A percentile compares a stretch with the other conserved stretches of the same genome.
Evolutionary conservation across 2,113 vertebrate species (phyloP).

Genomic region (Paradoxurus hermaphroditus): DNA sequence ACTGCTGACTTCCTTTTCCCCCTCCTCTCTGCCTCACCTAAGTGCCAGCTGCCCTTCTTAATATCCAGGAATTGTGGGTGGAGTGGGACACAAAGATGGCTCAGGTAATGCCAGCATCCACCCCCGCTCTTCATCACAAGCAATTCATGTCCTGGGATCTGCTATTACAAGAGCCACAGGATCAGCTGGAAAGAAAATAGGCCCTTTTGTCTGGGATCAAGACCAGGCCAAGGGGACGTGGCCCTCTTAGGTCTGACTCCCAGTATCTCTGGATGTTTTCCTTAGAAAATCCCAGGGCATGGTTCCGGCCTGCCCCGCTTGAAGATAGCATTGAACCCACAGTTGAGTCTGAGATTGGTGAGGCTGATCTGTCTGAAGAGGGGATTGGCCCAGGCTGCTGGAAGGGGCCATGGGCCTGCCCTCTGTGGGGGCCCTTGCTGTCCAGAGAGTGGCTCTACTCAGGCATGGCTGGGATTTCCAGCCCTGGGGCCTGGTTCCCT

Average conservation of each 20-base stretch:
- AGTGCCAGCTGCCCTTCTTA: background rate
- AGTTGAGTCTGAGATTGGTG: background rate
- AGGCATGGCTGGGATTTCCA: background rate
- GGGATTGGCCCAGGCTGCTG: background rate
- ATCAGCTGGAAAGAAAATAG: background rate
- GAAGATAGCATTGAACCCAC: background rate
- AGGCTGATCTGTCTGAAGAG: background rate
- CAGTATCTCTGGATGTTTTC: background rate
- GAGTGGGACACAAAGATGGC: background rate
- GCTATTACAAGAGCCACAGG: background rate
- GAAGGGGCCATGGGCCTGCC: background rate
- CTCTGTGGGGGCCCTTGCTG: background rate
- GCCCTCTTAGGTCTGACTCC: background rate
- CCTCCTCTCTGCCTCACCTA: too few relatives aligned
- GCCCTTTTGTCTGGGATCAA: background rate
- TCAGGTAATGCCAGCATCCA: background rate
- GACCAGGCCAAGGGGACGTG: background rate
- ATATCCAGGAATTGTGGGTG: background rate
- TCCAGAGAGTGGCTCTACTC: background rate
- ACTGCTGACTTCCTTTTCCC: accelerated
- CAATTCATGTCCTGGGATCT: background rate
- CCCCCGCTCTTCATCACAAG: background rate
- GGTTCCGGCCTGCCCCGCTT: background rate
- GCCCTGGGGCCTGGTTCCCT: background rate
- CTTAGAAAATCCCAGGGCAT: background rate